phyloP scores from a whole-genome alignment of 2,888 invertebrate species.

The Xanthostigma xanthostigma region DNA sequence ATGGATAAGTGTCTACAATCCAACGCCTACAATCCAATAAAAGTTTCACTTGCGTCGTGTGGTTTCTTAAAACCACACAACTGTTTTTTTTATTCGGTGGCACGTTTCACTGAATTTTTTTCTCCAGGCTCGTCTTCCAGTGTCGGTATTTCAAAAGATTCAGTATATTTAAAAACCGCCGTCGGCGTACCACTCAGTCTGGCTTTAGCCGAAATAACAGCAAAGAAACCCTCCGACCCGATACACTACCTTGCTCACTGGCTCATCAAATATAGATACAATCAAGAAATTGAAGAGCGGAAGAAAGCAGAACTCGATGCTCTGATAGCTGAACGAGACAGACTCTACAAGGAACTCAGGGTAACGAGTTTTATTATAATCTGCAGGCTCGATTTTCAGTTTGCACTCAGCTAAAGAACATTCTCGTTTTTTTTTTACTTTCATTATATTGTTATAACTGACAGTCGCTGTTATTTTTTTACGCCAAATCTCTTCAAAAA shows the following conservation, averaged over 20 bases:
- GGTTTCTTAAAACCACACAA: too few species aligned
- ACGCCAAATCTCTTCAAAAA: too few species aligned
- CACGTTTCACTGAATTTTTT: too few species aligned
- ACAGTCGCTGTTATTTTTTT: too few species aligned
- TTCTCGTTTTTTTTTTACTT: too few species aligned
- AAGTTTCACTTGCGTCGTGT: too few species aligned
- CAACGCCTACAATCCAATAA: too few species aligned
- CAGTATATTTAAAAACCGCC: slow-evolving; percentile 23
- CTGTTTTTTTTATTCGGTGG: too few species aligned
- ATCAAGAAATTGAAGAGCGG: slow-evolving; percentile 24
- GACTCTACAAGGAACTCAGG: slow-evolving; percentile 22
- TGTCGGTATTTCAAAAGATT: slow-evolving; percentile 18
- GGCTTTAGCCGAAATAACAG: slow-evolving; percentile 30
- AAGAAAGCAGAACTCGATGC: slow-evolving; percentile 22
- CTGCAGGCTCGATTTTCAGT: background rate
- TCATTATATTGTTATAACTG: too few species aligned
- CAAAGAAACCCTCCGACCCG: slow-evolving; percentile 30
- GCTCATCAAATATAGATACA: slow-evolving; percentile 32
- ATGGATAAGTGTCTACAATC: too few species aligned
- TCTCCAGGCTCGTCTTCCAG: too few species aligned
- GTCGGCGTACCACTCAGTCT: slow-evolving; percentile 27
- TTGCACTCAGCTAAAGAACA: too few species aligned
- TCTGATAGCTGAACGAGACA: slow-evolving; percentile 22
- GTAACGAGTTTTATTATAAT: slow-evolving; percentile 13
- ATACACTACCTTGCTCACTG: slow-evolving; percentile 33